These are phyloP conservation scores for Cardiocondyla obscurior DNA, from an alignment of 1,140 invertebrate genomes.

Conservation along the genomic window DNA sequence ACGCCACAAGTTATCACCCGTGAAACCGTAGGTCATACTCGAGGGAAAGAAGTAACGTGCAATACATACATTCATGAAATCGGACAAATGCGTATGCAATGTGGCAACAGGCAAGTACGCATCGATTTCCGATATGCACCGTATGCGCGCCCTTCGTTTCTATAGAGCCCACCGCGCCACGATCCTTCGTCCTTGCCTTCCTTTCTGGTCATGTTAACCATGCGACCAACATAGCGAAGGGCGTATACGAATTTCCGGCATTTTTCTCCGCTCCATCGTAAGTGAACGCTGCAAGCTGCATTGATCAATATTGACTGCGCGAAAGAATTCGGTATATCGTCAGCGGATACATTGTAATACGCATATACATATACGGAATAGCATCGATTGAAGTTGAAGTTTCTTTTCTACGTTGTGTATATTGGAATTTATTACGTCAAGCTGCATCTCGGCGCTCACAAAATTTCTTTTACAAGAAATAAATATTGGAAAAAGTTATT, in stretches of 20 bases:
- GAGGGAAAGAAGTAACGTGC: neutral
- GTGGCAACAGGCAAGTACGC: conserved; percentile 61
- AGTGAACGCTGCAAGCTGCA: neutral
- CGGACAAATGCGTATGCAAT: conserved; percentile 59
- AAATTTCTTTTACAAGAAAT: neutral
- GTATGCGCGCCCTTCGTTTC: conserved; percentile 23
- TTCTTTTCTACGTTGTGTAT: neutral
- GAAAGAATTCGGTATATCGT: conserved; percentile 28
- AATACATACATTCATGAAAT: conserved; percentile 58
- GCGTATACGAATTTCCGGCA: conserved; percentile 22
- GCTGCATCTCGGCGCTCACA: neutral
- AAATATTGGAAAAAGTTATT: neutral
- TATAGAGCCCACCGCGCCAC: neutral
- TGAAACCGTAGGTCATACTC: neutral
- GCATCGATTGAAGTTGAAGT: neutral
- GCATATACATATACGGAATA: neutral
- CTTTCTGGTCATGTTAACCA: conserved; percentile 22
- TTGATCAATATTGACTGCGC: conserved; percentile 27
- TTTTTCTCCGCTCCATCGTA: conserved; percentile 26
- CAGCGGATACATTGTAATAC: neutral
- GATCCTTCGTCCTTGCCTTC: conserved; percentile 42
- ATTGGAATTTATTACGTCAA: neutral
- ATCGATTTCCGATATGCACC: conserved; percentile 66
- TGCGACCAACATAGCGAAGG: neutral
- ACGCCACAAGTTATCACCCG: neutral